Percentiles rank a stretch among this genome's conserved stretches.
Evolutionary conservation across 2,797 vertebrate species (phyloP).

Genomic region (Enteromius fasciolatus): DNA sequence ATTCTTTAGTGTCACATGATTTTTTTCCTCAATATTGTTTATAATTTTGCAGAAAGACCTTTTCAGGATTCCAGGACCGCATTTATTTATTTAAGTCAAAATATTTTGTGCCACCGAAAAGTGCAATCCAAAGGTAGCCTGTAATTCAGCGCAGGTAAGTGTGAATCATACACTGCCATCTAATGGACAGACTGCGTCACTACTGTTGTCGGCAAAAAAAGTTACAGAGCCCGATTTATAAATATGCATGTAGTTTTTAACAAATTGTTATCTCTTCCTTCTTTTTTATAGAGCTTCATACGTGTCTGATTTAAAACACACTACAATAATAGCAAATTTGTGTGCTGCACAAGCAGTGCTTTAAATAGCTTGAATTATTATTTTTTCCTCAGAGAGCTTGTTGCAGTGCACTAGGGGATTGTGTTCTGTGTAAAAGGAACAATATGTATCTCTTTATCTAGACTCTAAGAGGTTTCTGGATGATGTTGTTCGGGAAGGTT

Average conservation of each 20-base stretch:
- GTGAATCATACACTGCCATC: conserved; percentile 53
- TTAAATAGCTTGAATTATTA: background rate
- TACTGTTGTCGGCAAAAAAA: background rate
- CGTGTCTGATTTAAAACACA: background rate
- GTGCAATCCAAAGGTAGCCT: background rate
- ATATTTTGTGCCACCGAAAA: background rate
- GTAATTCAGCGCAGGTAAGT: background rate
- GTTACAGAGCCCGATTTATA: background rate
- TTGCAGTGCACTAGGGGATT: background rate
- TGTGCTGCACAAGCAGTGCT: background rate
- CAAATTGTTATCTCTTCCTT: background rate
- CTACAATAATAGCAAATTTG: background rate
- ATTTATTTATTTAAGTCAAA: background rate
- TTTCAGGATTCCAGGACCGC: background rate
- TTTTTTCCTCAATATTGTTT: background rate
- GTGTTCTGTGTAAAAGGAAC: background rate
- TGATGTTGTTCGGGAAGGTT: background rate
- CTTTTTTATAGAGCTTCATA: background rate
- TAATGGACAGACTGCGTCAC: conserved; percentile 36
- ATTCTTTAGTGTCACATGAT: background rate
- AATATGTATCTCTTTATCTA: background rate
- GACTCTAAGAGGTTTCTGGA: background rate
- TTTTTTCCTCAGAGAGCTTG: too few relatives aligned
- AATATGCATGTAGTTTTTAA: background rate
- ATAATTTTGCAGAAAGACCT: background rate